Percentiles rank a stretch among this genome's conserved stretches.
These are phyloP conservation scores for Catotricha subobsoleta DNA, from an alignment of 2,888 invertebrate genomes.

Conservation along the genomic window DNA sequence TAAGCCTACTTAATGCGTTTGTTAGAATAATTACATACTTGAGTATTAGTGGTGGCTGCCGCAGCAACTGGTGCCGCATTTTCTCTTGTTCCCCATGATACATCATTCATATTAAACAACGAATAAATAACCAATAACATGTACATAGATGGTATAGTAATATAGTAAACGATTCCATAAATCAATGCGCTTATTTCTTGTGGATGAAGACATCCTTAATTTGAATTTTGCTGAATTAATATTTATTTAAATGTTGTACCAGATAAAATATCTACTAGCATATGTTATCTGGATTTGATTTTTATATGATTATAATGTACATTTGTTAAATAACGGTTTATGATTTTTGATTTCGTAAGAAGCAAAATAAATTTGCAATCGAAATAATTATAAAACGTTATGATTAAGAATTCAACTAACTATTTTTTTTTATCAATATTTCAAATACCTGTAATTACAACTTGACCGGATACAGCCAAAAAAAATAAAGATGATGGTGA, in stretches of 20 bases:
- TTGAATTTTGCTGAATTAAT: background rate
- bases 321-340: no score
- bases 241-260: no score
- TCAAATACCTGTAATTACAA: slow-evolving; percentile 40
- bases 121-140: slow-evolving; percentile 82
- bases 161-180: slow-evolving; percentile 62
- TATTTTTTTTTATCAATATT: background rate
- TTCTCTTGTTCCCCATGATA: slow-evolving; percentile 89
- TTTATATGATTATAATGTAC: no score
- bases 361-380: no score
- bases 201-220: slow-evolving; percentile 52
- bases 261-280: no score
- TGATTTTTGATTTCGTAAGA: no score
- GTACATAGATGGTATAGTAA: slow-evolving; percentile 90
- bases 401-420: background rate
- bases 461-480: slow-evolving; percentile 49
- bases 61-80: slow-evolving; percentile 27
- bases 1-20: slow-evolving; percentile 87
- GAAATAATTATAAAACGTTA: no score
- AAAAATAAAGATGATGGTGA: slow-evolving; percentile 77
- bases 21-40: no score
- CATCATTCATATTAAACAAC: slow-evolving; percentile 80
- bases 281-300: no score
- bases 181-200: slow-evolving; percentile 58
- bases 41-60: no score